Percentiles rank a stretch among this genome's conserved stretches.
These are phyloP conservation scores for Pseudomyrmex pallidus DNA, from an alignment of 1,140 invertebrate genomes.

Conservation along the genomic window DNA sequence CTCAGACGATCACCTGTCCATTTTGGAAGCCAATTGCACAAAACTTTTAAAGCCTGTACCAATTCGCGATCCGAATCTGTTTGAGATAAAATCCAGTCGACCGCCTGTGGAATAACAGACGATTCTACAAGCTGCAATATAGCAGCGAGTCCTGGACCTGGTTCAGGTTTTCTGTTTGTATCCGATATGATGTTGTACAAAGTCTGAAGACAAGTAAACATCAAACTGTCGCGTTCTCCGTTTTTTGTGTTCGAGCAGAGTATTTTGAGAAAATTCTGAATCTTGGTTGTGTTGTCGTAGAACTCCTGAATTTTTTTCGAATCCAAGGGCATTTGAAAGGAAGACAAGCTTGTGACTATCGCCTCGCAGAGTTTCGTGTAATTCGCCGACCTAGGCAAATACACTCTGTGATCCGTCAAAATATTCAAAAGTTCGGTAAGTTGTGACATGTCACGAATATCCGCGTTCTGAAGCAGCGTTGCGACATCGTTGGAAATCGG, in stretches of 20 bases:
- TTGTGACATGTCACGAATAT: slow-evolving; percentile 67
- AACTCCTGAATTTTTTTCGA: slow-evolving; percentile 64
- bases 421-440: slow-evolving; percentile 70
- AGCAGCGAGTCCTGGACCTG: slow-evolving; percentile 85
- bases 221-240: slow-evolving; percentile 65
- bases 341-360: slow-evolving; percentile 72
- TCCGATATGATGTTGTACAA: slow-evolving; percentile 80
- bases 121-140: slow-evolving; percentile 85
- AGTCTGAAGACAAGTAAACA: slow-evolving; percentile 75
- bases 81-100: slow-evolving; percentile 80
- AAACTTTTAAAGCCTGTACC: slow-evolving; percentile 82
- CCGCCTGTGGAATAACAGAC: slow-evolving; percentile 82
- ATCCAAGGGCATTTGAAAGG: slow-evolving; percentile 66
- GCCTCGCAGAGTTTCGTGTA: slow-evolving; percentile 74
- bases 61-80: slow-evolving; percentile 82
- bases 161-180: slow-evolving; percentile 71
- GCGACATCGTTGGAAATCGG: slow-evolving; percentile 72
- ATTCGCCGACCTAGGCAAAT: slow-evolving; percentile 59
- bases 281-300: slow-evolving; percentile 63
- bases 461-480: slow-evolving; percentile 61
- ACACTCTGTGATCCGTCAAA: slow-evolving; percentile 65
- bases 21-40: slow-evolving; percentile 85
- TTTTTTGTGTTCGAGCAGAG: slow-evolving; percentile 62
- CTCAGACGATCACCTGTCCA: slow-evolving; percentile 85
- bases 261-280: slow-evolving; percentile 69